Evolutionary conservation across 2,113 vertebrate genomes (phyloP).

Genomic region (Nasalis larvatus): DNA sequence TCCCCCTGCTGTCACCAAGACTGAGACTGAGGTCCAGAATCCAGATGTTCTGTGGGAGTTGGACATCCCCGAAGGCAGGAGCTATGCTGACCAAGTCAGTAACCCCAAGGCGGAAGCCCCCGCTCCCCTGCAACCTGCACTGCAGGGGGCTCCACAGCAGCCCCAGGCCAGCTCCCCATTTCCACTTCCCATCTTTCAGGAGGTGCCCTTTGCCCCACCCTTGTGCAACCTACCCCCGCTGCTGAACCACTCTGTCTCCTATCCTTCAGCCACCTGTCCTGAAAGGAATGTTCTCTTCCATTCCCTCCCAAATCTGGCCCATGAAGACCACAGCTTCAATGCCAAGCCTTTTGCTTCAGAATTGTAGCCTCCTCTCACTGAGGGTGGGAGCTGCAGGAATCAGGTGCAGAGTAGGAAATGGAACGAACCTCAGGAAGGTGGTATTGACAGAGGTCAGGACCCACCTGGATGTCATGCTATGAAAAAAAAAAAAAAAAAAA

Average conservation of each 20-base stretch:
- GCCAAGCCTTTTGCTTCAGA: constrained; percentile 65
- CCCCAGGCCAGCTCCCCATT: neutral
- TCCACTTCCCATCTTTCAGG: constrained; percentile 67
- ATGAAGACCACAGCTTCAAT: neutral
- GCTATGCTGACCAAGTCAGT: neutral
- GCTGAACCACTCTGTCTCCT: constrained; percentile 76
- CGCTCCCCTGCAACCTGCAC: neutral
- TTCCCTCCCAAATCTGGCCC: constrained; percentile 64
- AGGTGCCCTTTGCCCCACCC: constrained; percentile 54
- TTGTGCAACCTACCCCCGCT: constrained; percentile 71
- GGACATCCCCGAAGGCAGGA: neutral
- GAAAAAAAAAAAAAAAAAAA: constrained; percentile 5
- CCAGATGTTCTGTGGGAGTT: neutral
- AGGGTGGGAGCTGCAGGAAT: neutral
- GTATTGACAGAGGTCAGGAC: neutral
- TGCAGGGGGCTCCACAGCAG: neutral
- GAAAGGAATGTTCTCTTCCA: constrained; percentile 55
- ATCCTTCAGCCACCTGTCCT: constrained; percentile 62
- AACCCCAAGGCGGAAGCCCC: neutral
- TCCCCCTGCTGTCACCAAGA: neutral
- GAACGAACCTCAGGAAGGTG: neutral
- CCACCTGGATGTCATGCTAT: constrained; percentile 44
- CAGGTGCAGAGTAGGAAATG: neutral
- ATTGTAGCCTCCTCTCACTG: constrained; percentile 29
- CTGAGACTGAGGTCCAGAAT: constrained; percentile 18